These are phyloP conservation scores for Pseudomugil tenellus DNA, from an alignment of 2,797 vertebrate species.

Conservation along the genomic window DNA sequence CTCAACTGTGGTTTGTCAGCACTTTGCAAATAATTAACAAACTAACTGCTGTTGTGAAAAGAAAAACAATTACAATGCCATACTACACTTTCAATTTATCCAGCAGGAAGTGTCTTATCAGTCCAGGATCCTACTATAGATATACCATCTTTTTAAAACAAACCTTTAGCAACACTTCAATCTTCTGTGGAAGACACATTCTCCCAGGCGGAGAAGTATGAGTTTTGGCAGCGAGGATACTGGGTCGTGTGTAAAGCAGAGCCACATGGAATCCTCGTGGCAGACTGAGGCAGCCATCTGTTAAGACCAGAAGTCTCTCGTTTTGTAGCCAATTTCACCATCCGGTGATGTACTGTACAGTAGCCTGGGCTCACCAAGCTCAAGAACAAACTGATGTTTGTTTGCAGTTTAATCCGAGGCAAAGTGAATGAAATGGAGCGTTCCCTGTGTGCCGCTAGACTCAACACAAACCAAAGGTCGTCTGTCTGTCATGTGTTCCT, in stretches of 20 bases:
- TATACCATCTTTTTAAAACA: constrained; percentile 28
- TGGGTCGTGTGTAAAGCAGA: constrained; percentile 77
- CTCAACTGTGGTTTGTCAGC: constrained; percentile 19
- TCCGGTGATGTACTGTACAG: constrained; percentile 66
- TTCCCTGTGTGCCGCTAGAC: constrained; percentile 43
- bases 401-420: constrained; percentile 59
- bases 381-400: constrained; percentile 59
- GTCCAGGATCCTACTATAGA: constrained; percentile 27
- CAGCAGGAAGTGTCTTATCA: constrained; percentile 57
- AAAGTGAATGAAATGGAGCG: constrained; percentile 57
- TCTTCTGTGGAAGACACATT: constrained; percentile 43
- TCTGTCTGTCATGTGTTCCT: constrained; percentile 52
- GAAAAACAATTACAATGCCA: background rate
- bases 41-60: background rate
- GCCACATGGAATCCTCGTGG: constrained; percentile 76
- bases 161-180: constrained; percentile 32
- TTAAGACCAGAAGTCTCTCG: constrained; percentile 75
- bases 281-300: constrained; percentile 77
- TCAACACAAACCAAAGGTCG: constrained; percentile 61
- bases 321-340: constrained; percentile 75
- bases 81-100: constrained; percentile 22
- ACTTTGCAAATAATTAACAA: constrained; percentile 19
- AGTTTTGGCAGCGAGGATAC: constrained; percentile 66
- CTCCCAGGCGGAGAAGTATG: constrained; percentile 49
- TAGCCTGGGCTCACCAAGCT: constrained; percentile 43